Conservation (phyloP, 1,140 invertebrate genomes). For the Leptopilina boulardi region DNA sequence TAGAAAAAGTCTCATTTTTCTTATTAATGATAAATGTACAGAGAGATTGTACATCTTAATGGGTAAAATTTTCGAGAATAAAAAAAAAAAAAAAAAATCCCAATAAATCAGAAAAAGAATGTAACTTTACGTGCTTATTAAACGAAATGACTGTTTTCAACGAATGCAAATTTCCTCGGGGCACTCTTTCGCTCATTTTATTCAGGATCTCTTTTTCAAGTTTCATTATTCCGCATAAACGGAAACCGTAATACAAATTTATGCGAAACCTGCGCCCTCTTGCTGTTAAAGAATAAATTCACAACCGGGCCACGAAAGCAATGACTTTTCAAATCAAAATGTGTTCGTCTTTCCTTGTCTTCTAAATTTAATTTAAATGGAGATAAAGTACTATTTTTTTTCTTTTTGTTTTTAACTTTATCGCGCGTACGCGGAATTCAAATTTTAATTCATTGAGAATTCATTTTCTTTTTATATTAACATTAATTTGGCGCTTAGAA, state of each 20-base stretch:
- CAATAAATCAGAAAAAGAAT: conserved; percentile 8
- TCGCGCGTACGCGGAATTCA: background rate
- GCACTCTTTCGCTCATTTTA: conserved; percentile 27
- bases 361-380: conserved; percentile 32
- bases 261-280: conserved; percentile 6
- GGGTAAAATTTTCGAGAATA: background rate
- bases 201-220: conserved; percentile 30
- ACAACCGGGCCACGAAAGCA: conserved; percentile 4
- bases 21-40: background rate
- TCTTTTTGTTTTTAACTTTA: background rate
- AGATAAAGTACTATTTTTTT: background rate
- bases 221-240: conserved; percentile 27
- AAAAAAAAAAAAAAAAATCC: background rate
- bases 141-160: conserved; percentile 33
- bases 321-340: conserved; percentile 29
- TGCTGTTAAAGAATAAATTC: conserved; percentile 20
- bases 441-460: background rate
- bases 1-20: too few species aligned
- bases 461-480: background rate
- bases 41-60: background rate
- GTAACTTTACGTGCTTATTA: background rate
- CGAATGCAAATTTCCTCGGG: conserved; percentile 22
- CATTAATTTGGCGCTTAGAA: too few species aligned
- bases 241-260: conserved; percentile 33
- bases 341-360: conserved; percentile 19